A percentile compares a stretch with the other conserved stretches of the same genome.
Conservation (phyloP, 92 coral and sea anemone species). For the Pocillopora meandrina region DNA sequence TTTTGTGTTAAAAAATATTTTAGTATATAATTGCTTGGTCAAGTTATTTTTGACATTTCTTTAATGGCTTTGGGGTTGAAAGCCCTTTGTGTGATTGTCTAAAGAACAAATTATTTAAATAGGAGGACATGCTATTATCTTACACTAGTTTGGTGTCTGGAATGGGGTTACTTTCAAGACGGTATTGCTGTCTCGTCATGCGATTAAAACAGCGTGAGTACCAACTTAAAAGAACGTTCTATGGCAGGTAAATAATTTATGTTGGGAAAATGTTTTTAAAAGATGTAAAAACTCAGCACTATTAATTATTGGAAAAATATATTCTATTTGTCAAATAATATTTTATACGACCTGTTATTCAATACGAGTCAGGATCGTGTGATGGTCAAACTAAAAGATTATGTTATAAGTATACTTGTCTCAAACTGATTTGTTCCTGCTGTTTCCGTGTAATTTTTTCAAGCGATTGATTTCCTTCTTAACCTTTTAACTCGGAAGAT, state of each 20-base stretch:
- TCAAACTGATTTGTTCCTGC: neutral
- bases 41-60: neutral
- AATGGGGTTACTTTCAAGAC: neutral
- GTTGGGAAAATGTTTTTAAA: slow-evolving; percentile 10
- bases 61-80: no score
- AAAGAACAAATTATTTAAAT: no score
- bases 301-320: neutral
- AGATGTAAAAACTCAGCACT: neutral
- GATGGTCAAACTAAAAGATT: no score
- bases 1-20: neutral
- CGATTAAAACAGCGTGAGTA: neutral
- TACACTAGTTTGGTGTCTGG: neutral
- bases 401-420: no score
- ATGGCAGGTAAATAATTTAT: neutral
- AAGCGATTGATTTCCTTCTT: neutral
- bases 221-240: neutral
- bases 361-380: no score
- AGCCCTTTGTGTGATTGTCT: no score
- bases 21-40: neutral
- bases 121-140: neutral
- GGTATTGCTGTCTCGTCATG: neutral
- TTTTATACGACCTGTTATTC: no score
- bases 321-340: neutral
- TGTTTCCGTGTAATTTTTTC: neutral
- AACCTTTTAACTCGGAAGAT: neutral